A percentile compares a stretch with the other conserved stretches of the same genome.
Evolutionary conservation across 1,140 invertebrate species (phyloP).

Genomic region (Macrotrachela quadricornifera): DNA sequence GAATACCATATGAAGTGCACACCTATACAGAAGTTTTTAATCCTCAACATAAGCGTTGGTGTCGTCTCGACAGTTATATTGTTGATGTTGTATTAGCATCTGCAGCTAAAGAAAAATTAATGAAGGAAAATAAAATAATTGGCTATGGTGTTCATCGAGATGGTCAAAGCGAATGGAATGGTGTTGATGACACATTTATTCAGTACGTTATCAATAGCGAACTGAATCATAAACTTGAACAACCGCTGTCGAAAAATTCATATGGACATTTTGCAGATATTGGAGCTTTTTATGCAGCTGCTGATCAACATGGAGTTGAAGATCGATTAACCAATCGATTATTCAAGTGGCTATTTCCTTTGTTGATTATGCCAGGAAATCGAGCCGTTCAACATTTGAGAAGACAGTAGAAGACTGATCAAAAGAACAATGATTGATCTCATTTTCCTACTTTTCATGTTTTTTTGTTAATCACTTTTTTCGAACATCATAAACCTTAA

Average conservation of each 20-base stretch:
- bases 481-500: too few relatives aligned
- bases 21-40: not conserved
- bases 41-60: not conserved
- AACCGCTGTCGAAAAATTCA: not conserved
- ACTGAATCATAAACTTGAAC: too few relatives aligned
- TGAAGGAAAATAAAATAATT: not conserved
- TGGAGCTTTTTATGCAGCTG: not conserved
- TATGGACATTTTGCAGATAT: not conserved
- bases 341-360: too few relatives aligned
- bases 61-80: constrained; percentile 1
- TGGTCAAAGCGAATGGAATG: constrained; percentile 3
- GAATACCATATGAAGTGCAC: not conserved
- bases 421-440: too few relatives aligned
- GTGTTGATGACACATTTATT: not conserved
- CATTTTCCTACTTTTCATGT: too few relatives aligned
- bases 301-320: not conserved
- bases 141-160: not conserved
- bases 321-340: too few relatives aligned
- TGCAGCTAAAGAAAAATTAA: not conserved
- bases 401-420: too few relatives aligned
- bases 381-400: too few relatives aligned
- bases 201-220: not conserved
- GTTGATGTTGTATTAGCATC: not conserved
- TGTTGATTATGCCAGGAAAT: too few relatives aligned
- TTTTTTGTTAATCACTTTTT: too few relatives aligned